Evolutionary conservation across 2,888 invertebrate genomes (phyloP).

Genomic region (Acheta domesticus): DNA sequence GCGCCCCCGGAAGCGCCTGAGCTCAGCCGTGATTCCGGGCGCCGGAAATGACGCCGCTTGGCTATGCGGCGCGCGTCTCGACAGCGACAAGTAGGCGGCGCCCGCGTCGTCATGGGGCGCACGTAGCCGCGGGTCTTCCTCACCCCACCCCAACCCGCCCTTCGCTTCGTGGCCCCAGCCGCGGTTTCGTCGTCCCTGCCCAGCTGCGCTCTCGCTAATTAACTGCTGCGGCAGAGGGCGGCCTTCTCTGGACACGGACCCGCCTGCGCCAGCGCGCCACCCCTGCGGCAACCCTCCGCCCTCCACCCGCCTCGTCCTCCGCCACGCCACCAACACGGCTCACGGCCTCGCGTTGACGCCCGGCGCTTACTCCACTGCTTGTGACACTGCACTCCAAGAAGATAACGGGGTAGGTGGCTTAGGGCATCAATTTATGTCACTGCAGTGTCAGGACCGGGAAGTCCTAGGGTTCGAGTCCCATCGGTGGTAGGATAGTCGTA

Average conservation of each 20-base stretch:
- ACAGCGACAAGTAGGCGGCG: not conserved
- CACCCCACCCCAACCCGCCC: not conserved
- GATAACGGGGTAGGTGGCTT: too few species aligned
- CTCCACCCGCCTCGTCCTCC: too few species aligned
- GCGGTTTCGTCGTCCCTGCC: not conserved
- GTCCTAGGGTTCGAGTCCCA: too few species aligned
- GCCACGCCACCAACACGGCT: too few species aligned
- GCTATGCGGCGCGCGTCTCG: not conserved
- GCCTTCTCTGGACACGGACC: not conserved
- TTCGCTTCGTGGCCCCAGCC: not conserved
- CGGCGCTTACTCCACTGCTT: too few species aligned
- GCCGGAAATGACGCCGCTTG: not conserved
- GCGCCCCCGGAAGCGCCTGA: not conserved
- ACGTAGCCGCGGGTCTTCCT: not conserved
- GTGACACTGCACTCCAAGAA: too few species aligned
- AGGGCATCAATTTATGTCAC: too few species aligned
- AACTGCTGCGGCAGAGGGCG: not conserved
- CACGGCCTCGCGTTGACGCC: too few species aligned
- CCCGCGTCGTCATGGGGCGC: constrained; percentile 2
- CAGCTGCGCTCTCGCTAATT: not conserved
- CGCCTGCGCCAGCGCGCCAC: not conserved
- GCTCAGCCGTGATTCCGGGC: not conserved
- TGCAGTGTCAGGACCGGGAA: too few species aligned
- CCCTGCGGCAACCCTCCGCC: too few species aligned
- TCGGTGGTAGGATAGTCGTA: too few species aligned